Conservation (phyloP, 2,797 vertebrate genomes). For the Australoheros facetus region DNA sequence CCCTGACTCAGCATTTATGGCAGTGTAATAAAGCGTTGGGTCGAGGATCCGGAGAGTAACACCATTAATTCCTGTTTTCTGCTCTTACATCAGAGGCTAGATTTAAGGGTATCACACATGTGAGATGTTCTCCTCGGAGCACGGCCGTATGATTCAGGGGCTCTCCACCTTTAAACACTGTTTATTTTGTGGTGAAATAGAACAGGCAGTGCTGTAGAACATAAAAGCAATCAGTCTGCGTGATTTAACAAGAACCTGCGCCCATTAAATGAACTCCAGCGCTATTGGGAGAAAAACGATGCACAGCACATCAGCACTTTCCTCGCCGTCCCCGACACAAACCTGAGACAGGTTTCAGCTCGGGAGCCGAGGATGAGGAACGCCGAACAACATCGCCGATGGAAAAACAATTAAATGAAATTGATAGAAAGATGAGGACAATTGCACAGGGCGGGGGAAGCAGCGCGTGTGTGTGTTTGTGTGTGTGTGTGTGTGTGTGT, state of each 20-base stretch:
- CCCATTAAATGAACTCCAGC: slow-evolving; percentile 82
- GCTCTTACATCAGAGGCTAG: slow-evolving; percentile 23
- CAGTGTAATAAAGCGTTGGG: neutral
- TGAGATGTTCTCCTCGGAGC: slow-evolving; percentile 25
- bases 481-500: slow-evolving; percentile 6
- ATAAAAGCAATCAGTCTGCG: slow-evolving; percentile 85
- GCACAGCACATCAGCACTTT: slow-evolving; percentile 80
- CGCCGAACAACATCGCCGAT: slow-evolving; percentile 71
- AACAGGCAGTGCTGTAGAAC: slow-evolving; percentile 78
- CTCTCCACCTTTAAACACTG: slow-evolving; percentile 69
- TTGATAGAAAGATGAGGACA: slow-evolving; percentile 72
- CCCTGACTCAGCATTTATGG: neutral
- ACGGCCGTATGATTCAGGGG: slow-evolving; percentile 39
- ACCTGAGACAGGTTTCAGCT: slow-evolving; percentile 61
- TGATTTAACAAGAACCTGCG: slow-evolving; percentile 84
- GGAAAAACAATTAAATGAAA: slow-evolving; percentile 80
- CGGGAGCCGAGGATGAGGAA: slow-evolving; percentile 56
- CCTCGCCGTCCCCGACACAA: slow-evolving; percentile 42
- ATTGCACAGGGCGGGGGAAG: slow-evolving; percentile 41
- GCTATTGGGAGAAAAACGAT: slow-evolving; percentile 69
- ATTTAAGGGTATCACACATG: slow-evolving; percentile 36
- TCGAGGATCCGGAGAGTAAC: slow-evolving; percentile 14
- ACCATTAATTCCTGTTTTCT: slow-evolving; percentile 35
- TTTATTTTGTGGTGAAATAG: slow-evolving; percentile 74
- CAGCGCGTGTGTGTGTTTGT: slow-evolving; percentile 6